Evolutionary conservation across 2,113 vertebrate genomes (phyloP), one percentile per base, ranked within the genome.

Genomic region (Eonycteris spelaea): DNA sequence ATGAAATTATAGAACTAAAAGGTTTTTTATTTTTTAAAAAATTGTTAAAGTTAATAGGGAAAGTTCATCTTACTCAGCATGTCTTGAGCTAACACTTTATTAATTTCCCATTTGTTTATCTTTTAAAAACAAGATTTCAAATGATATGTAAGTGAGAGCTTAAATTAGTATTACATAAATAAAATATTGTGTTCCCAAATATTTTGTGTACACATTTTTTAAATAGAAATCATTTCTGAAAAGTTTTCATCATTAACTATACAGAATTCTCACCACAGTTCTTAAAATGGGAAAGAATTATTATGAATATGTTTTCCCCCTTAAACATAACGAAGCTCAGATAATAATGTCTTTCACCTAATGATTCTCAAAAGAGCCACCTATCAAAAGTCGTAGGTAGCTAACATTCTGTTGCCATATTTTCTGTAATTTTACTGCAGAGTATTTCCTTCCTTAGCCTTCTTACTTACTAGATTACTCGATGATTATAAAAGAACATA

Each of bases 351-450:
- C 79, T 82, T 82, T 84, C 80, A 80, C 38, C 80, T 92, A 90
- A 95, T 90, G 82, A 86, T 91, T 96, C 80, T 97, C 92, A 74
- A 94, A 95, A 73, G 16, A 95, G 28, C 12, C 40, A 65, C 57
- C 70, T 94, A 74, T 68, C 74, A 71, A 85, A 78, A 79, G 57
- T 40, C 55, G 15, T 61, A 78, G 59, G 83, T 78, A 90, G 93
- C 94, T 89, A 97, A 82, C 71, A 91, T 94, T 65, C 57, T 87
- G 78, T 21, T 33, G n/a, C 91, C 73, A 12, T 78, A 33, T 79
- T 83, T 92, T 90, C 88, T 74, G n/a, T 90, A 30, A 61, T 45
- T 93, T 61, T 94, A 91, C 26, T 74, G 28, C 91, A 80, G 63
- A 70, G 13, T 90, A 80, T 93, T 77, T 3, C 55, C 94, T 91